Base-by-base conservation (phyloP, 2,888 invertebrate species). In the Exocentrus adspersus region DNA sequence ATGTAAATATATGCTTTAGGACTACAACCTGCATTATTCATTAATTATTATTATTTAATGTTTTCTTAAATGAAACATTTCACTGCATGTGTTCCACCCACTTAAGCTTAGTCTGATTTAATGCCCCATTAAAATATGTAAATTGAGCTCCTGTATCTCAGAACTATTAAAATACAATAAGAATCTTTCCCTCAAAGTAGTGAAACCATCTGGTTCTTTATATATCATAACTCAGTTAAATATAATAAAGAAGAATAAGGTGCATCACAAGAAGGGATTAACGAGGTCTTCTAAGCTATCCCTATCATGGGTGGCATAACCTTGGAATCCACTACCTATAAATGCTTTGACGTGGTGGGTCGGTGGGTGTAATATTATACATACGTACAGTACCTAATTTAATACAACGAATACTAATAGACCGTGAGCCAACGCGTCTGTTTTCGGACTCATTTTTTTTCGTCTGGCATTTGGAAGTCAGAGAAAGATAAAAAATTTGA, bases 81-180 rank as follows among this genome's bases (percentile, higher is more conserved):
- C 17, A 16, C 5, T 17, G 1, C 0, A 17, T 43, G 17, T 4
- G 0, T 4, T 12, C 52, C 52, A 21, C 60, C 43, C 21, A 45
- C 24, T 32, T n/a, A n/a, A 59, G 20, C 20, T 52, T 45, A 60
- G 24, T 24, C 30, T 41, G 58, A 59, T 32, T 53, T 60, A 52
- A 43, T 32, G 16, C 45, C 7, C 51, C 17, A 60, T 60, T 60
- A 52, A 20, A 51, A 32, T 51, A 54, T 54, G 54, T 54, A 54
- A 54, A 54, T 54, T 14, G 17, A 17, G 9, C 24, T 54, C 24
- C 43, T 54, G 54, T 45, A 54, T 17, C 43, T 28, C n/a, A 9
- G 17, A n/a, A 54, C 28, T 32, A 46, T 57, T 46, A 57, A 57
- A 57, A 57, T 46, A 57, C 57, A 46, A 57, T 57, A 46, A n/a